A percentile compares a stretch with the other conserved stretches of the same genome.
Evolutionary conservation across 2,113 vertebrate genomes (phyloP).

Genomic region (Aix galericulata): DNA sequence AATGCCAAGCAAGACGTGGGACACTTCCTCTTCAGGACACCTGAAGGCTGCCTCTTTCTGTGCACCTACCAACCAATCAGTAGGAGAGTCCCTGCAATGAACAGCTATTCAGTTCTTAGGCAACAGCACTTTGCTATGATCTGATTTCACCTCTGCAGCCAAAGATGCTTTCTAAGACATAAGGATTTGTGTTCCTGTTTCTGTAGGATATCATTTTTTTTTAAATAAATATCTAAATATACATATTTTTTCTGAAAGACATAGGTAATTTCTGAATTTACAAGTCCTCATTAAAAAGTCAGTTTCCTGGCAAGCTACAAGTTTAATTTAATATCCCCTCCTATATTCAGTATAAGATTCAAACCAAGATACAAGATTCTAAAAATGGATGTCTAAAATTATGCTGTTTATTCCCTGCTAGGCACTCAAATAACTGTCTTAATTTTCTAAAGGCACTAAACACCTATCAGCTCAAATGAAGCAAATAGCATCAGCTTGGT

Average conservation of each 20-base stretch:
- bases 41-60: not conserved
- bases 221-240: not conserved
- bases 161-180: not conserved
- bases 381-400: constrained; percentile 1
- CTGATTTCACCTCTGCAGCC: not conserved
- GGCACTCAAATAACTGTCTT: not conserved
- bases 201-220: not conserved
- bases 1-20: not conserved
- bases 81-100: not conserved
- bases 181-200: not conserved
- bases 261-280: not conserved
- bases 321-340: not conserved
- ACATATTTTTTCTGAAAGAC: not conserved
- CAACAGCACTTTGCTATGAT: not conserved
- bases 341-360: not conserved
- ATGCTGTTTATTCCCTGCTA: not conserved
- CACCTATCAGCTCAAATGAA: constrained; percentile 6
- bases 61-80: not conserved
- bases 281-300: not conserved
- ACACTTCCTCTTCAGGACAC: not conserved
- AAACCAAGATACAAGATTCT: not conserved
- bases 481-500: not conserved
- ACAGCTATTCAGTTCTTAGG: not conserved
- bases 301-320: not conserved
- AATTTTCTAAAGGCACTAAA: constrained; percentile 15